Conservation (phyloP, 2,888 invertebrate species). For the Epistrophella euchroma region DNA sequence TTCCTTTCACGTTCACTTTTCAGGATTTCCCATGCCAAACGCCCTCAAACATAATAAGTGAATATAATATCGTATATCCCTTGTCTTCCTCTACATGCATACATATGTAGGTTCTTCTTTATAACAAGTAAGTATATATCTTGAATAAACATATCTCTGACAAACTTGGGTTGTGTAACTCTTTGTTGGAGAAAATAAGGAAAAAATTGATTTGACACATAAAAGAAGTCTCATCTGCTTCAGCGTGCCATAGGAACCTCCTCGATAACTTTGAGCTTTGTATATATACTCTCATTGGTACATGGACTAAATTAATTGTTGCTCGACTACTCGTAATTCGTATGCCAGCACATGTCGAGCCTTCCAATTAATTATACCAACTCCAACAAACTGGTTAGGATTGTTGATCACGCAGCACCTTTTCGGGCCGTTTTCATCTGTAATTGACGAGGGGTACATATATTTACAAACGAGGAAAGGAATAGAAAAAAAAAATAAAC, state of each 20-base stretch:
- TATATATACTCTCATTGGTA: conserved; percentile 4
- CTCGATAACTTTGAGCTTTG: conserved; percentile 2
- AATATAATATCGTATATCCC: conserved; percentile 63
- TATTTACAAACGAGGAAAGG: neutral
- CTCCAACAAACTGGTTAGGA: conserved; percentile 56
- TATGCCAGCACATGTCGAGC: conserved; percentile 72
- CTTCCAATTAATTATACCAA: conserved; percentile 71
- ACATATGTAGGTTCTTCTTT: neutral
- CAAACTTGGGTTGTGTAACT: conserved; percentile 17
- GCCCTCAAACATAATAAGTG: conserved; percentile 67
- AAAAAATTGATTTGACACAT: conserved; percentile 60
- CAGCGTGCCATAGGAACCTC: neutral
- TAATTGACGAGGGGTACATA: conserved; percentile 49
- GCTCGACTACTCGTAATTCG: conserved; percentile 62
- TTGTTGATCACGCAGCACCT: conserved; percentile 70
- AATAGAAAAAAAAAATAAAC: neutral
- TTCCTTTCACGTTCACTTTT: conserved; percentile 68
- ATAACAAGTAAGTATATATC: neutral
- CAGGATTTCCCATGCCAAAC: conserved; percentile 47
- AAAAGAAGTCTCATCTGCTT: conserved; percentile 34
- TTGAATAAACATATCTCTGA: conserved; percentile 12
- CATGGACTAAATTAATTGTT: conserved; percentile 72
- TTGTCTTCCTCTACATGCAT: neutral
- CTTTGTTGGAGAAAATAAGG: conserved; percentile 21
- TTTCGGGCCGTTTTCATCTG: conserved; percentile 35